Evolutionary conservation across 2,113 vertebrate species (phyloP).

Genomic region (Callorhinus ursinus): DNA sequence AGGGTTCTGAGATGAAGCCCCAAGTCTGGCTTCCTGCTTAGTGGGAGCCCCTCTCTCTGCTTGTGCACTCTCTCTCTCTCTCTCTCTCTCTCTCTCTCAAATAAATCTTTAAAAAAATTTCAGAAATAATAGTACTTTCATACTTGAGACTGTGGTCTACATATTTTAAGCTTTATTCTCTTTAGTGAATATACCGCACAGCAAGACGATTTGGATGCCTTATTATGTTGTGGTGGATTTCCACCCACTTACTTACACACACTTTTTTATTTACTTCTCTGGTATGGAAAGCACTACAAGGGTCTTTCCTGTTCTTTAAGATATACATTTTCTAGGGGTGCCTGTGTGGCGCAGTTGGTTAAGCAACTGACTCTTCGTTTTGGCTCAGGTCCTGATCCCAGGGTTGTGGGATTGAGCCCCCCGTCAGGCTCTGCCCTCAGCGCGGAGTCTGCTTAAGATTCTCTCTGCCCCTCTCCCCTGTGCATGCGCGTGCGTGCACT

Average conservation of each 20-base stretch:
- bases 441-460: neutral
- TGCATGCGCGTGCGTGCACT: too few species aligned
- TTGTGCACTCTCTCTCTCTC: neutral
- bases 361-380: neutral
- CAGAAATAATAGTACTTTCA: neutral
- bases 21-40: neutral
- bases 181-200: neutral
- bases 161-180: neutral
- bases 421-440: neutral
- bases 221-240: neutral
- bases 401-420: neutral
- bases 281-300: neutral
- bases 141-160: neutral
- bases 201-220: neutral
- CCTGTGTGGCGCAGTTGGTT: neutral
- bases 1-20: neutral
- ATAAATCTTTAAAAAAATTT: neutral
- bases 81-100: neutral
- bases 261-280: neutral
- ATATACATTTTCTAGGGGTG: neutral
- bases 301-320: neutral
- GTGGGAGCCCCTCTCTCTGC: neutral
- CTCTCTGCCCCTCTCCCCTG: neutral
- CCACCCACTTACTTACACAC: neutral
- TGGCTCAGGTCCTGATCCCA: neutral